Percentiles rank a stretch among this genome's conserved stretches.
Evolutionary conservation across 2,113 vertebrate species (phyloP).

Genomic region (Dicerorhinus sumatrensis): DNA sequence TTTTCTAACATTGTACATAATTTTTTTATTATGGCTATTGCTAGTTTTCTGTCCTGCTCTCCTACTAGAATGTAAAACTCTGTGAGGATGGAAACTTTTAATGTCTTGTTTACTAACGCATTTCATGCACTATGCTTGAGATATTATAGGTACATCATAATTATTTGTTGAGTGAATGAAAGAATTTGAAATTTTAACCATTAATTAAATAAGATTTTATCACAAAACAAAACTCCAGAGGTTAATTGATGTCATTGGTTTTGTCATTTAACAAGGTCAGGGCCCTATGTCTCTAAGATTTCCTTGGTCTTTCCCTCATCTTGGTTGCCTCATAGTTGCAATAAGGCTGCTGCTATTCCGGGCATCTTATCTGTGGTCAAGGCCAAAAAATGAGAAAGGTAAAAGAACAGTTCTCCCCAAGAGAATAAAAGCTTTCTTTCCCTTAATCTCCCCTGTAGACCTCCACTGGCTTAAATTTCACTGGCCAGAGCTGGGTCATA

Average conservation of each 20-base stretch:
- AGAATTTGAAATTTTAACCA: constrained; percentile 4
- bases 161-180: neutral
- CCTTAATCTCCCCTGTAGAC: neutral
- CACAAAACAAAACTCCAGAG: neutral
- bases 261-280: neutral
- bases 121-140: neutral
- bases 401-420: neutral
- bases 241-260: neutral
- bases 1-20: neutral
- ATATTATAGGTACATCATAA: neutral
- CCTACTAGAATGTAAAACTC: neutral
- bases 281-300: neutral
- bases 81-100: neutral
- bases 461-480: neutral
- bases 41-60: neutral
- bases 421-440: neutral
- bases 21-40: neutral
- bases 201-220: constrained; percentile 28
- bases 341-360: neutral
- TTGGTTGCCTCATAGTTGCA: neutral
- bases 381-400: neutral
- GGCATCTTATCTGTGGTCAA: neutral
- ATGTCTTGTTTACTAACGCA: neutral
- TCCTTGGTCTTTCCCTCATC: neutral
- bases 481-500: neutral